Evolutionary conservation across 2,888 invertebrate genomes (phyloP), one percentile per base, ranked within the genome.

Genomic region (Lysandra bellargus): DNA sequence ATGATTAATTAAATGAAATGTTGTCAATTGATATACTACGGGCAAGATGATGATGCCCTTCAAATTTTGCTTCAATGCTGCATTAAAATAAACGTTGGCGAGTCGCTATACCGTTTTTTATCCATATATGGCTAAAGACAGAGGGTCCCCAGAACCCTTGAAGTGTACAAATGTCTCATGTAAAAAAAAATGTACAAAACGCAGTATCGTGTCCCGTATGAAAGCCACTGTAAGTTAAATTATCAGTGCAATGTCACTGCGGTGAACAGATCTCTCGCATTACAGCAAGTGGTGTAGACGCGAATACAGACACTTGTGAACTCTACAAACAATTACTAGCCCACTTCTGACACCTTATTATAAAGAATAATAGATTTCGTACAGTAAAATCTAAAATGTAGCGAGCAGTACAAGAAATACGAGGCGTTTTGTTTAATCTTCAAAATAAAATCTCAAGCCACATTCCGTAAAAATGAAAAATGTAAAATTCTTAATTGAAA

Each of bases 231-330:
- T 80, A 80, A 80, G 79, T 78, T 78, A 79, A 80, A 77, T 80
- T 78, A 78, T 77, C 77, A 53, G 77, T 79, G 80, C 80, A 81
- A 80, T 81, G 83, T 83, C 83, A 83, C 83, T 86, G 87, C 83
- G 86, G 86, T 86, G 84, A 83, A 83, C 83, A 81, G 81, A 83
- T 82, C 78, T 82, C 85, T 86, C 86, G 82, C 82, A 80, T 86
- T 86, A 85, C 86, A 82, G 82, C 83, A 79, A 79, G 75, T 79
- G 79, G 75, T 44, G 44, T 75, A 75, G 79, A 53, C 76, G 17
- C 76, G 76, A 76, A 76, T 30, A 57, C 33, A 53, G 75, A 49
- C 53, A 49, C 44, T 61, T 40, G 64, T 30, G 30, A n/a, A n/a
- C n/a, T 78, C 14, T 78, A 78, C 69, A 53, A 17, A 23, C 23